Conservation (phyloP, 2,797 vertebrate genomes). For the Xiphophorus birchmanni region DNA sequence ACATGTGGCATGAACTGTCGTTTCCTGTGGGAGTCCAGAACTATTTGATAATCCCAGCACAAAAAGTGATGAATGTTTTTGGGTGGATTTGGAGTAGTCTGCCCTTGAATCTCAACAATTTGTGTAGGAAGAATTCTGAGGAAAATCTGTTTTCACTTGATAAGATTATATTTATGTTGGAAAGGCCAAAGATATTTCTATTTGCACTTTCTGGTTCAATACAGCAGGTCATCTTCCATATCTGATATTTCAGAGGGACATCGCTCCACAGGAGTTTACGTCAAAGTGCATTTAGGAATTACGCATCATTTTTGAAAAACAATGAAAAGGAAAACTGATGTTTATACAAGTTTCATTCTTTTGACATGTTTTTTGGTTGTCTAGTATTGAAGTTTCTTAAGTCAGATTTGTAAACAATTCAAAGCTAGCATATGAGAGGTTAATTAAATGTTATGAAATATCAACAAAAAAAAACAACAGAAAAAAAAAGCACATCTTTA, state of each 20-base stretch:
- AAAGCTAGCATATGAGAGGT: neutral
- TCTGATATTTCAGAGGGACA: neutral
- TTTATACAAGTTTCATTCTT: neutral
- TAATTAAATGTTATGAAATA: neutral
- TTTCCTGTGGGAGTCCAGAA: neutral
- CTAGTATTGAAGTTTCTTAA: neutral
- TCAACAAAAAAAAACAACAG: neutral
- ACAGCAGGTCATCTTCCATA: neutral
- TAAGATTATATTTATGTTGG: neutral
- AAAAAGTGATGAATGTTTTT: neutral
- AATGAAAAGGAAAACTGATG: neutral
- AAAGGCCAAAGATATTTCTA: neutral
- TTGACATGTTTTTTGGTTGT: neutral
- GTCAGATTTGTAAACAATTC: neutral
- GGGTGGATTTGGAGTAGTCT: neutral
- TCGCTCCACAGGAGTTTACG: neutral
- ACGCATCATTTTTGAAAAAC: neutral
- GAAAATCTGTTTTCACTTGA: neutral
- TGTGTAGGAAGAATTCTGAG: neutral
- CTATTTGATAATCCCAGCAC: neutral
- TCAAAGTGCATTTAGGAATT: neutral
- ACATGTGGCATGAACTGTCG: neutral
- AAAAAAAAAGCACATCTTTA: neutral
- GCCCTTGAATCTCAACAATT: neutral
- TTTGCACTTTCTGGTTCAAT: neutral